Base-by-base conservation (phyloP, 1,140 invertebrate species). In the Habropoda laboriosa region DNA sequence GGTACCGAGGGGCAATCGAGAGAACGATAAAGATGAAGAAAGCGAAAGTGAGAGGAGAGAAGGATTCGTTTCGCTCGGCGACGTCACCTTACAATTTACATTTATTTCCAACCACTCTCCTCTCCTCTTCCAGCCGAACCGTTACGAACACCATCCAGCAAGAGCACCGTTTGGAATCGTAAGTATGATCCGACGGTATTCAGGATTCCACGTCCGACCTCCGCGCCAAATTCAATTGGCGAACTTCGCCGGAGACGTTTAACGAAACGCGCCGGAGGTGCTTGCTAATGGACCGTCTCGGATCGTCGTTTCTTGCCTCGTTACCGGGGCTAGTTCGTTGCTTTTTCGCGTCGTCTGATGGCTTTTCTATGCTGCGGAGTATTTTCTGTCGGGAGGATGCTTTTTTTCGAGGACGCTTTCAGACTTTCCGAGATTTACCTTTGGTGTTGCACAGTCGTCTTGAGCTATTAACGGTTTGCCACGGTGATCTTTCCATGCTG, bases 181-280 rank as follows among this genome's bases (percentile, higher is more conserved):
- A 61, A 71, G 27, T n/a, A 35, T 27, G 21, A 32, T 40, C 67
- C 51, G 5, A 21, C 13, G 12, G 24, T 18, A 67, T 67, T 67
- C 64, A 8, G 51, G 35, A 55, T 70, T 70, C 68, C 40, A 40
- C 8, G 40, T 10, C 40, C 53, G 64, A 68, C 49, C 32, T 24
- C 27, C 3, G 70, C 40, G 55, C 13, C 40, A 58, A 72, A 72
- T 72, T 60, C 70, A 72, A 72, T 72, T 72, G 70, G 55, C 30
- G 3, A 60, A 72, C 40, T 72, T 60, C 21, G 68, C 27, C 42
- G n/a, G 30, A 27, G 45, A 68, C 45, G 45, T 67, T 67, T 67
- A 67, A 67, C 64, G 47, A 38, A 51, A 51, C 47, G 30, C 30
- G 45, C 64, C 64, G 27, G 64, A 67, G 64, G 21, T 24, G 45